Base-by-base conservation (phyloP, 2,888 invertebrate species). In the Oscheius myriophilus region DNA sequence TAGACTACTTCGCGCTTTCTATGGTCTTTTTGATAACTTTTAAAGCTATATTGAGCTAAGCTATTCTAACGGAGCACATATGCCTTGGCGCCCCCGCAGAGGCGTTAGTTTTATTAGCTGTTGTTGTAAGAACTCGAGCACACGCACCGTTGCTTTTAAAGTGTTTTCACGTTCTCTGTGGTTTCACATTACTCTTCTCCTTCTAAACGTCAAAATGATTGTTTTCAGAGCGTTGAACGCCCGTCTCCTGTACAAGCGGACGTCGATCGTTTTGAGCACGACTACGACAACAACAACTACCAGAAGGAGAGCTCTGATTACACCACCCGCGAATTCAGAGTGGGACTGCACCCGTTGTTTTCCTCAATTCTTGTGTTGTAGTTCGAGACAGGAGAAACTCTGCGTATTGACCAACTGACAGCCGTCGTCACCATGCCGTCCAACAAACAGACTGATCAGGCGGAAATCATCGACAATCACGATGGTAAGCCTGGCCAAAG, bases 401-500 rank as follows among this genome's bases (percentile, higher is more conserved):
- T 61, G 1, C 18, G 46, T n/a, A 26, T 39, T 26, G 25, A 46
- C 26, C 26, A 61, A 26, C 61, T 61, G 46, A 45, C 61, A 18
- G 61, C 61, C 46, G 46, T 61, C 25, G 75, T 80, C 51, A 67
- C 58, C 21, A 80, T 80, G 79, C 78, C 79, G 51, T 72, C 75
- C 51, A 61, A 61, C 18, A 70, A 71, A 33, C 67, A 72, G 54
- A 73, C 46, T 9, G 79, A 79, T 57, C 58, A 58, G 42, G 79
- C 79, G 45, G 73, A 79, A 67, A 78, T 79, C 52, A 65, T 79
- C 64, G 79, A 79, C 57, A 79, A 79, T 42, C 76, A 75, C 46
- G 79, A 79, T 70, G 79, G 77, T 75, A 43, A 6, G 58, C 9
- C 43, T 16, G 9, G n/a, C 3, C 39, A 16, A 21, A 16, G 1